Evolutionary conservation across 2,797 vertebrate species (phyloP), one percentile per base, ranked within the genome.

Genomic region (Chrosomus eos): DNA sequence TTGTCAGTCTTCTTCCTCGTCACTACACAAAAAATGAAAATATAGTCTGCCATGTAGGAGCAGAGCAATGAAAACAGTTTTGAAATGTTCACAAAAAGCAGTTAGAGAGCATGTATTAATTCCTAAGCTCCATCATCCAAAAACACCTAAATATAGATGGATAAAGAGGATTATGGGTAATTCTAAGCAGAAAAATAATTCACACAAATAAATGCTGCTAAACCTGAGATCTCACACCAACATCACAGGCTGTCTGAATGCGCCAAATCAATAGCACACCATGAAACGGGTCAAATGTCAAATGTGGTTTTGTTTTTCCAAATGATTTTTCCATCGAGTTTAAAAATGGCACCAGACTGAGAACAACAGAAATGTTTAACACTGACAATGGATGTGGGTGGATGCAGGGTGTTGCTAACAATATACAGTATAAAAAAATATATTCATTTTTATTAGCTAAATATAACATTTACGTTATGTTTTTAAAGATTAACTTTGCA

Each of bases 131-230:
- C 75, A 78, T 58, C 84, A 33, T 77, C 74, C 21, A 87, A 48
- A 87, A 76, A 81, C 11, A 31, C 28, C 85, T 84, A 84, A 88
- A 84, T 71, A 88, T 79, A 86, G 74, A 83, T 21, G 64, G 68
- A 85, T 85, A 51, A 87, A 87, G 82, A 81, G 83, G 85, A 89
- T 88, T 66, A 85, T 71, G 81, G 58, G 36, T 53, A 88, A 83
- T 84, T 88, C 38, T 60, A 28, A 71, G 36, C 58, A 80, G 75
- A 81, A 82, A 84, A 73, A 85, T 40, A 36, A 51, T 70, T 73
- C 68, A 85, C 33, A 43, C 45, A 80, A 48, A 80, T 58, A 28
- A 33, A 60, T 43, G 19, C 45, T 23, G 64, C 66, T 77, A 83
- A 83, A 83, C 62, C 73, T 23, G n/a, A 21, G 18, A 83, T 83